Percentiles rank a stretch among this genome's conserved stretches.
Evolutionary conservation across 2,888 invertebrate species (phyloP).

Genomic region (Hydrotaea diabolus): DNA sequence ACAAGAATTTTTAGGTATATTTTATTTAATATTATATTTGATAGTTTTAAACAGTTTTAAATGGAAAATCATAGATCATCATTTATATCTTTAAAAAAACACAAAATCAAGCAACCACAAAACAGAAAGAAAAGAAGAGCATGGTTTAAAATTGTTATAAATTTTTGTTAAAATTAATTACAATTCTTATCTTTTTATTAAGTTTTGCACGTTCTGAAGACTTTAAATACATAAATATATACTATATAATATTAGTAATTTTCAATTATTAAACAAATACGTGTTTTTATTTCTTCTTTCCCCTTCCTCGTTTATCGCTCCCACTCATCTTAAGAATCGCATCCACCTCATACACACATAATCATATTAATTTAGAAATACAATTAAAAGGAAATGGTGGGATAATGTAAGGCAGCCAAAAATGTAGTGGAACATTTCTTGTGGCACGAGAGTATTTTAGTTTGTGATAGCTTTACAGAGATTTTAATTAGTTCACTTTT

Average conservation of each 20-base stretch:
- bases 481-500: no score
- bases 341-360: neutral
- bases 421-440: no score
- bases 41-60: constrained; percentile 49
- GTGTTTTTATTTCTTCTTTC: constrained; percentile 49
- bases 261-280: constrained; percentile 50
- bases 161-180: constrained; percentile 62
- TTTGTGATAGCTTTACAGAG: no score
- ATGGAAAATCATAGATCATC: constrained; percentile 63
- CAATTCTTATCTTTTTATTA: constrained; percentile 53
- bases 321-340: neutral
- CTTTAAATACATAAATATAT: constrained; percentile 57
- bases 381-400: no score
- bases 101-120: constrained; percentile 25
- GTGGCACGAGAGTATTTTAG: no score
- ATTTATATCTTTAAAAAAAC: constrained; percentile 54
- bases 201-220: constrained; percentile 65
- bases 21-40: constrained; percentile 58
- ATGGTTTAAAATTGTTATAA: constrained; percentile 65
- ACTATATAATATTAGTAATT: constrained; percentile 57
- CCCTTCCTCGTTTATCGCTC: neutral
- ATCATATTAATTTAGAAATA: neutral
- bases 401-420: no score
- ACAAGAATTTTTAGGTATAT: constrained; percentile 45
- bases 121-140: constrained; percentile 35